phyloP scores from a whole-genome alignment of 2,888 invertebrate species.

The Sussaba pulchella region DNA sequence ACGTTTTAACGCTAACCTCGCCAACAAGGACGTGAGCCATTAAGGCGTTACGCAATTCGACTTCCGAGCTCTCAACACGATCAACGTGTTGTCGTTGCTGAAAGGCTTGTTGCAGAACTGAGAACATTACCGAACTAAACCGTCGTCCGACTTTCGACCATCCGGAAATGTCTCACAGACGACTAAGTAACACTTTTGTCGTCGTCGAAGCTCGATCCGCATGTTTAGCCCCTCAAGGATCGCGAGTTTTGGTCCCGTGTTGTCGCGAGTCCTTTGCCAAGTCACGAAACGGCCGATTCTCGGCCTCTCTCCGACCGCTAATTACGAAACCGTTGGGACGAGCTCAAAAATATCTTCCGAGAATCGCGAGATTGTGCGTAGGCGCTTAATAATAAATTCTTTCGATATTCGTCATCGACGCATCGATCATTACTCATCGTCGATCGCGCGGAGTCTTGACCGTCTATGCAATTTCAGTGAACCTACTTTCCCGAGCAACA shows the following conservation, averaged over 20 bases:
- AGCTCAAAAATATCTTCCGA: constrained; percentile 36
- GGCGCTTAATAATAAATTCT: constrained; percentile 23
- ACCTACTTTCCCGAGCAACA: constrained; percentile 6
- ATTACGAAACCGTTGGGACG: constrained; percentile 45
- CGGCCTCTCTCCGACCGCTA: not conserved
- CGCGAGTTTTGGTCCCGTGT: constrained; percentile 21
- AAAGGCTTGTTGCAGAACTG: constrained; percentile 50
- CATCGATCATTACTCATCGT: constrained; percentile 43
- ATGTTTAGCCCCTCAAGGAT: constrained; percentile 18
- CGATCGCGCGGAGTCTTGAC: not conserved
- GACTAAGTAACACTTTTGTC: constrained; percentile 38
- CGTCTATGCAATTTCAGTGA: constrained; percentile 21
- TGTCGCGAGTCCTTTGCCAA: constrained; percentile 54
- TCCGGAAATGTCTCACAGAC: constrained; percentile 61
- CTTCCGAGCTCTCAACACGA: constrained; percentile 61
- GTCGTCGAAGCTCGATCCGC: not conserved
- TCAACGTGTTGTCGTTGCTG: constrained; percentile 50
- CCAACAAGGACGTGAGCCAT: constrained; percentile 24
- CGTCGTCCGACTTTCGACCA: constrained; percentile 62
- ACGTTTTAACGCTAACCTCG: constrained; percentile 24
- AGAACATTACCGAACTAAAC: constrained; percentile 31
- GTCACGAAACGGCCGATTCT: constrained; percentile 49
- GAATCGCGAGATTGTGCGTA: constrained; percentile 37
- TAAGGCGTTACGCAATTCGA: constrained; percentile 59
- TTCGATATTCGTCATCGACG: constrained; percentile 49